Base-by-base conservation (phyloP, 2,888 invertebrate genomes). In the Drosophila quinaria region DNA sequence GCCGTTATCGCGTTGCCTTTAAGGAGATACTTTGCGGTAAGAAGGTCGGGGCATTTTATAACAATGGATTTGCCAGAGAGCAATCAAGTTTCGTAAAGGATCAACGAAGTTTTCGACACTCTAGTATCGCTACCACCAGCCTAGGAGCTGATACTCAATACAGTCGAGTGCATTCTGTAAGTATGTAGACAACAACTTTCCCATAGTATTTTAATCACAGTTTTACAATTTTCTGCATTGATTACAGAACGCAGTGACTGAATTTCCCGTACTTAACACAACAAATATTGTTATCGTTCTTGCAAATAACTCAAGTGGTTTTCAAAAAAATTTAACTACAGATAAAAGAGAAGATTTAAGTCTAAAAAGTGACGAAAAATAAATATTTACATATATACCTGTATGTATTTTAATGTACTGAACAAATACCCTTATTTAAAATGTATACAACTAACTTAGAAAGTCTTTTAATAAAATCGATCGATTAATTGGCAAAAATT, bases 1-100 rank as follows among this genome's bases (percentile, higher is more conserved):
- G 90, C 88, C 95, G 96, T 85, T 97, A 97, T 93, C 94, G 97
- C 17, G 94, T 94, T 17, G 97, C 97, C 0, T 97, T 97, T 91
- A 95, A 94, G 70, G 95, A 96, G 89, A 96, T 96, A 0, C 93
- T 97, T 59, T 95, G 95, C 91, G 95, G 96, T 78, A 93, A 94
- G 10, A 93, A 93, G 44, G 92, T 91, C 33, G 92, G 92, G 1
- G 90, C 90, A 0, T 92, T 93, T 61, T 91, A 87, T 75, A 92
- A 91, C 64, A 94, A 93, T 81, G 94, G 94, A 51, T 94, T 94
- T 76, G 93, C 93, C 64, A 92, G 94, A 11, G 95, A 95, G 49
- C 94, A 95, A 81, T 94, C 95, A 71, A 94, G 95, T 92, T 93
- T 95, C 88, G 60, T 62, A 11, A 92, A 94, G n/a, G 95, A 95